Percentiles rank a stretch among this genome's conserved stretches.
phyloP scores from a whole-genome alignment of 2,113 vertebrate species.

The Machaerirhynchus nigripectus region DNA sequence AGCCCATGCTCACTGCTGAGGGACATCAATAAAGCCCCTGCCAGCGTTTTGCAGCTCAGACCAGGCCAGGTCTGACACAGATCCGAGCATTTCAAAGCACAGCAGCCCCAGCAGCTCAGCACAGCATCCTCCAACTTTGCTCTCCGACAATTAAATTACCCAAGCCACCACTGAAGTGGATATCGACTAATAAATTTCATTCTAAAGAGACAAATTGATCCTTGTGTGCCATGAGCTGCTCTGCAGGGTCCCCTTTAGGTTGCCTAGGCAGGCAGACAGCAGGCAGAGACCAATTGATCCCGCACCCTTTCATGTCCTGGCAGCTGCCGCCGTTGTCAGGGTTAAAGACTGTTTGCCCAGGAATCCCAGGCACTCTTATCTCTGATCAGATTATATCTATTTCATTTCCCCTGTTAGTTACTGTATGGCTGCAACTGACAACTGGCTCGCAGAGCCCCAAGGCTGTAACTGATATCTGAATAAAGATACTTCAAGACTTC shows the following conservation, averaged over 20 bases:
- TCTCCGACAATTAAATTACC: background rate
- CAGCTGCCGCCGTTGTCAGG: background rate
- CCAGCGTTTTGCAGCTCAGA: background rate
- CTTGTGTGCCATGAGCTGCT: background rate
- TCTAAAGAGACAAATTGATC: conserved; percentile 43
- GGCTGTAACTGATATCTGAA: conserved; percentile 71
- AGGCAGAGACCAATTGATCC: background rate
- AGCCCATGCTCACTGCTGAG: background rate
- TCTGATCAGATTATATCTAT: conserved; percentile 61
- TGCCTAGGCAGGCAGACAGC: background rate
- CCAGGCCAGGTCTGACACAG: background rate
- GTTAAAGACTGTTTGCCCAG: conserved; percentile 25
- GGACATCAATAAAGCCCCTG: background rate
- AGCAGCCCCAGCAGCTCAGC: background rate
- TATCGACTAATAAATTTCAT: conserved; percentile 53
- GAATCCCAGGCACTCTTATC: conserved; percentile 44
- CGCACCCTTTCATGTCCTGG: conserved; percentile 20
- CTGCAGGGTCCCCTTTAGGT: background rate
- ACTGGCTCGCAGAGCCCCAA: conserved; percentile 28
- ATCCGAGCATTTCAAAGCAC: background rate
- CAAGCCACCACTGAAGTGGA: background rate
- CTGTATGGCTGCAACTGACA: conserved; percentile 55
- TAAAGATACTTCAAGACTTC: conserved; percentile 60
- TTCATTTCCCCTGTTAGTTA: conserved; percentile 64
- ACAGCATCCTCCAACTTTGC: background rate